Evolutionary conservation across 1,140 invertebrate genomes (phyloP), one percentile per base, ranked within the genome.

Genomic region (Melanaphis sacchari): DNA sequence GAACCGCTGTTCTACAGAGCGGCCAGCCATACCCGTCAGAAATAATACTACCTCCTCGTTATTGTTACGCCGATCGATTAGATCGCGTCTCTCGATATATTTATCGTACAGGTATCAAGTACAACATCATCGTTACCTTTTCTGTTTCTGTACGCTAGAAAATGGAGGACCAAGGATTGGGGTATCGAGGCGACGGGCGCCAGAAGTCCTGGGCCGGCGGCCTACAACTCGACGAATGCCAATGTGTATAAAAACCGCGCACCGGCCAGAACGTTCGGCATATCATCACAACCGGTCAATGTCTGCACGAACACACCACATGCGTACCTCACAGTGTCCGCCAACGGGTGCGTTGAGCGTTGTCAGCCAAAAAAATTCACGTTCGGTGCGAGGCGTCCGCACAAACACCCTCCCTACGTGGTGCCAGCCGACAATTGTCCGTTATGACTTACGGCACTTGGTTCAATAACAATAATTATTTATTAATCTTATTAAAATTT

Each of bases 261-360:
- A 1, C 84, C 85, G 18, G 85, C 31, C 85, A 31, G 26, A 18
- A 46, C 85, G 31, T 88, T 88, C 31, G 85, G 85, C 85, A 7
- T 46, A 40, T 7, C 0, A 5, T 4, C 6, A 15, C 1, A 8
- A 24, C 8, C 24, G 8, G 9, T 0, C 18, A 41, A 82, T 0
- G 36, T 22, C 18, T 38, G 38, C 82, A 49, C 31, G 2, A 0
- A 43, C 6, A 41, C 84, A 5, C 41, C 85, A n/a, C 41, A 46
- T 7, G 43, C 43, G 41, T 31, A 46, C 15, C 59, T n/a, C 18
- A 36, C 8, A 18, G 26, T 31, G 41, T 46, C 31, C 6, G 43
- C 31, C 24, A 18, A 31, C 2, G 21, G 26, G 26, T 85, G 84
- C 41, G 43, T 24, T 21, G 21, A 49, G 9, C 43, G 31, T 36